Percentiles rank a stretch among this genome's conserved stretches.
phyloP scores from a whole-genome alignment of 2,888 invertebrate genomes.

The Caenorhabditis zanzibari region DNA sequence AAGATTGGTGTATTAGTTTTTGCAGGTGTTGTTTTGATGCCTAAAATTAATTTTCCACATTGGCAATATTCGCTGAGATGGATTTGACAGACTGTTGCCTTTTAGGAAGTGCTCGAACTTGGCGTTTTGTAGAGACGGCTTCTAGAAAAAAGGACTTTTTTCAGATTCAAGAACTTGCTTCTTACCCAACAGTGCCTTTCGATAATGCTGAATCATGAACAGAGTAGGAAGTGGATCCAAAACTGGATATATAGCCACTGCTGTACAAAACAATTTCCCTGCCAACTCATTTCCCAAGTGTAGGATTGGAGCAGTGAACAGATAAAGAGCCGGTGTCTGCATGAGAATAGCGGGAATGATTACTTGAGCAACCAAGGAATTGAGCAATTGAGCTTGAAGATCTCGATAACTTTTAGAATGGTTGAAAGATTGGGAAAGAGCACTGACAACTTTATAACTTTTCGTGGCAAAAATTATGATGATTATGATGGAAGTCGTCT shows the following conservation, averaged over 20 bases:
- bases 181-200: constrained; percentile 17
- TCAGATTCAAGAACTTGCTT: too few species aligned
- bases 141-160: background rate
- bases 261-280: background rate
- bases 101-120: background rate
- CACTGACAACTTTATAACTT: constrained; percentile 16
- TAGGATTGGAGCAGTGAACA: constrained; percentile 17
- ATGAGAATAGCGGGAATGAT: constrained; percentile 23
- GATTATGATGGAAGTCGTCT: constrained; percentile 12
- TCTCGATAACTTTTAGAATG: constrained; percentile 12
- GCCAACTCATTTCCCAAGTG: constrained; percentile 26
- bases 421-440: background rate
- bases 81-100: background rate
- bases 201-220: constrained; percentile 25
- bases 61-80: background rate
- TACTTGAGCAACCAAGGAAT: constrained; percentile 21
- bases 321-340: constrained; percentile 3
- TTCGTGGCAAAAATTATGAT: constrained; percentile 18
- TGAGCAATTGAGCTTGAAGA: constrained; percentile 28
- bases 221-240: constrained; percentile 36
- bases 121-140: background rate
- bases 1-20: too few species aligned
- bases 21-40: background rate
- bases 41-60: background rate
- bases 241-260: constrained; percentile 24